These are phyloP conservation scores for Geophilus truncorum DNA, from an alignment of 2,888 invertebrate genomes.

Conservation along the genomic window DNA sequence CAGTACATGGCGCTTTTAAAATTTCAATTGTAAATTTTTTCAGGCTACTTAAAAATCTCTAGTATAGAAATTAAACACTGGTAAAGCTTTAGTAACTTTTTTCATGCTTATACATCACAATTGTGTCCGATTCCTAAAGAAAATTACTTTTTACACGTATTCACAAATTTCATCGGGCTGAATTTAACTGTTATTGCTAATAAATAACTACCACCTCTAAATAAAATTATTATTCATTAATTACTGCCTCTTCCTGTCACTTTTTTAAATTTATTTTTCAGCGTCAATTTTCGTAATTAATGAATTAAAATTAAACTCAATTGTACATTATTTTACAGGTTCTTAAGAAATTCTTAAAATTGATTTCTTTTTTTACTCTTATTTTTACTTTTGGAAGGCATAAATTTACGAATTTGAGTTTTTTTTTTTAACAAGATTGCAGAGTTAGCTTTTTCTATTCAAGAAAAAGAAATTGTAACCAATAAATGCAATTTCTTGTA, in stretches of 20 bases:
- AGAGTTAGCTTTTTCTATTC: not conserved
- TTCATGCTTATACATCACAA: not conserved
- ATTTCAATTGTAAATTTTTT: not conserved
- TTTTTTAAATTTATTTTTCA: not conserved
- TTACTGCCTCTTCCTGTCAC: not conserved
- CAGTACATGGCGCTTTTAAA: not conserved
- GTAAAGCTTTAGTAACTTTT: not conserved
- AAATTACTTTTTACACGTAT: not conserved
- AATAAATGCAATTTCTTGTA: not conserved
- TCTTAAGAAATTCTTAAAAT: not conserved
- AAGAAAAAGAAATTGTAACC: not conserved
- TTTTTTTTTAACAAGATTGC: not conserved
- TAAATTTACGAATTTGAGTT: not conserved
- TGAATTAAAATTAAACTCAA: not conserved
- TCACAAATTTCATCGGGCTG: not conserved
- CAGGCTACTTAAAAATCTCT: not conserved
- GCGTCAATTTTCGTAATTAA: not conserved
- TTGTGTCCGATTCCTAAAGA: not conserved
- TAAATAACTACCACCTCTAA: not conserved
- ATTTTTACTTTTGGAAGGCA: not conserved
- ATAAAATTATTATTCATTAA: not conserved
- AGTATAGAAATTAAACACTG: not conserved
- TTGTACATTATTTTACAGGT: slow-evolving; percentile 10
- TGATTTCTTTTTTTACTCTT: not conserved
- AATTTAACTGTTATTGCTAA: not conserved